Base-by-base conservation (phyloP, 2,888 invertebrate species). In the Euproctis similis region DNA sequence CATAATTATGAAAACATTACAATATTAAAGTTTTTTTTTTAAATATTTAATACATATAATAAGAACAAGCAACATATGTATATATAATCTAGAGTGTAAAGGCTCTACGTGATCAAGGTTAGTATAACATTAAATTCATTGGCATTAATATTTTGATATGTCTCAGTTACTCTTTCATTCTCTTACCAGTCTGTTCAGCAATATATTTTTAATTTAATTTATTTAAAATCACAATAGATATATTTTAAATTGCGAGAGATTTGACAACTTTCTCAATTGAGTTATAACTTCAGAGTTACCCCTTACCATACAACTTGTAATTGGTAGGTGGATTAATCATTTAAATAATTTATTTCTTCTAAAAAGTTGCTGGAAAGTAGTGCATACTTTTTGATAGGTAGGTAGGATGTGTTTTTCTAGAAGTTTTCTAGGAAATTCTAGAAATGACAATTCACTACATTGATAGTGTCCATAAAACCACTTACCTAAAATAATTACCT, bases 21-120 rank as follows among this genome's bases (percentile, higher is more conserved):
- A 4, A 8, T 17, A 8, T 17, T 6, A 8, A 2, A 6, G n/a
- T 17, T 17, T 8, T 17, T 17, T 8, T 17, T 17, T 6, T 17
- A 17, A 2, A 17, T 19, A 19, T 4, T 4, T 8, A 8, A n/a
- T 19, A 19, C 2, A 19, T 1, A 26, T 29, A 46, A 31, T 27
- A 29, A 34, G 33, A 34, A 28, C 22, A 32, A 30, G 36, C 36
- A 45, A 46, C 46, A 36, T 40, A 40, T 49, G 42, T 47, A 47
- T 46, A 30, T 49, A 30, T 41, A 45, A 24, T n/a, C n/a, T n/a
- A n/a, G n/a, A 30, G 5, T 48, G 34, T 39, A 46, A 41, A 46
- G 36, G 31, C 41, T 48, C 28, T 41, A 41, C 48, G 45, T 22
- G 12, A 30, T 26, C 9, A 41, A 31, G 19, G 28, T 23, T 34